Conservation (phyloP, 2,797 vertebrate species). For the Helostoma temminkii region DNA sequence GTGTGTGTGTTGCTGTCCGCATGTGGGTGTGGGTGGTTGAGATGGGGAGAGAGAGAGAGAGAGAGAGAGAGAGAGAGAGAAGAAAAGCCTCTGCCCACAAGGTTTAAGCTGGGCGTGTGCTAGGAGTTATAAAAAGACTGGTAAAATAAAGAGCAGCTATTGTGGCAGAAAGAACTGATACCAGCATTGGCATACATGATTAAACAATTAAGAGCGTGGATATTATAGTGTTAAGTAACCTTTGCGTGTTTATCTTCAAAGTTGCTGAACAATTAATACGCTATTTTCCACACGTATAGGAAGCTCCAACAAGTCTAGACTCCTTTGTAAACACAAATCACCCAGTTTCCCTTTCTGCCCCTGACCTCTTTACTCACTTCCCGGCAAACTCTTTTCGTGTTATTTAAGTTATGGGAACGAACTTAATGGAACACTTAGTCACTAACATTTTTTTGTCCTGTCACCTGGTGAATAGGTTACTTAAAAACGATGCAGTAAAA, state of each 20-base stretch:
- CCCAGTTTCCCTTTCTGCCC: constrained; percentile 31
- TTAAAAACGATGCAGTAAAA: constrained; percentile 1
- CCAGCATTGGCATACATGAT: constrained; percentile 31
- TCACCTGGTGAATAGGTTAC: neutral
- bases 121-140: constrained; percentile 89
- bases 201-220: constrained; percentile 19
- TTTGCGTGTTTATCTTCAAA: constrained; percentile 45
- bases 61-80: constrained; percentile 20
- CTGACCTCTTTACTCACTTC: constrained; percentile 40
- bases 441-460: neutral
- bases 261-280: constrained; percentile 53
- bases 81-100: constrained; percentile 76
- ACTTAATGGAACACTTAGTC: constrained; percentile 4
- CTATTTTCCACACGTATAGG: constrained; percentile 30
- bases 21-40: constrained; percentile 70
- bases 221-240: constrained; percentile 42
- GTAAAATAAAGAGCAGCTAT: constrained; percentile 78
- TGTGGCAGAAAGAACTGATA: constrained; percentile 76
- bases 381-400: constrained; percentile 22
- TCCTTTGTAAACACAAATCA: constrained; percentile 36
- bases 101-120: constrained; percentile 75
- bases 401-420: constrained; percentile 13
- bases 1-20: constrained; percentile 47
- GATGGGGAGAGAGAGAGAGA: constrained; percentile 27
- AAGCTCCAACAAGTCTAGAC: constrained; percentile 67